phyloP scores from a whole-genome alignment of 2,888 invertebrate genomes.

The Epirrhoe alternata region DNA sequence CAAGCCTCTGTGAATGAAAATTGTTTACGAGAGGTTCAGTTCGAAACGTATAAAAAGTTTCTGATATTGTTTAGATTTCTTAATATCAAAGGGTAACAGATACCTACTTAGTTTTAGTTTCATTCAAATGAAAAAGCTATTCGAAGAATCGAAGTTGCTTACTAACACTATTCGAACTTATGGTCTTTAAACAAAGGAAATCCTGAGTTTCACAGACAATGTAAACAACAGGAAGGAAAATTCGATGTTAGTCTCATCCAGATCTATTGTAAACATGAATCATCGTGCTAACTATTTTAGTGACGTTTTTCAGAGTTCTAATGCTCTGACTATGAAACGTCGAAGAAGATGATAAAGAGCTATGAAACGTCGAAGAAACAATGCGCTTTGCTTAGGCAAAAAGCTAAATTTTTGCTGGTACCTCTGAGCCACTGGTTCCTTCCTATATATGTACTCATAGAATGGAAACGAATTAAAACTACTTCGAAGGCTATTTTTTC shows the following conservation, averaged over 20 bases:
- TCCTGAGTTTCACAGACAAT: no score
- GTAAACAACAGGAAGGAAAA: conserved; percentile 2
- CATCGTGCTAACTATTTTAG: neutral
- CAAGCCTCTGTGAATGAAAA: neutral
- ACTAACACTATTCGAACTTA: no score
- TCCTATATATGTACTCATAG: no score
- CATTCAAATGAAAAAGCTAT: no score
- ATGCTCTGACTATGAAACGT: neutral
- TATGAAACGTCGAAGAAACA: conserved; percentile 11
- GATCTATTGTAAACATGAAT: neutral
- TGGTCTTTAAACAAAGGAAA: no score
- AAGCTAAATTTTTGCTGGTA: neutral
- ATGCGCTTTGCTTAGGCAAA: neutral
- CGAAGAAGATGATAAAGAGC: neutral
- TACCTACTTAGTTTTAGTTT: no score
- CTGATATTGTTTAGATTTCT: no score
- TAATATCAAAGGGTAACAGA: no score
- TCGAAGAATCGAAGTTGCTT: no score
- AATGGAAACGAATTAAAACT: no score
- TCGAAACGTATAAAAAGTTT: no score
- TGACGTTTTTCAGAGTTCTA: neutral
- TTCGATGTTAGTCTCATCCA: neutral
- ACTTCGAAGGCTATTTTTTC: no score
- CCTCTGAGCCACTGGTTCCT: neutral
- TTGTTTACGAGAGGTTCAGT: neutral